Evolutionary conservation across 2,113 vertebrate species (phyloP), one percentile per base, ranked within the genome.

Genomic region (Phasianus colchicus): DNA sequence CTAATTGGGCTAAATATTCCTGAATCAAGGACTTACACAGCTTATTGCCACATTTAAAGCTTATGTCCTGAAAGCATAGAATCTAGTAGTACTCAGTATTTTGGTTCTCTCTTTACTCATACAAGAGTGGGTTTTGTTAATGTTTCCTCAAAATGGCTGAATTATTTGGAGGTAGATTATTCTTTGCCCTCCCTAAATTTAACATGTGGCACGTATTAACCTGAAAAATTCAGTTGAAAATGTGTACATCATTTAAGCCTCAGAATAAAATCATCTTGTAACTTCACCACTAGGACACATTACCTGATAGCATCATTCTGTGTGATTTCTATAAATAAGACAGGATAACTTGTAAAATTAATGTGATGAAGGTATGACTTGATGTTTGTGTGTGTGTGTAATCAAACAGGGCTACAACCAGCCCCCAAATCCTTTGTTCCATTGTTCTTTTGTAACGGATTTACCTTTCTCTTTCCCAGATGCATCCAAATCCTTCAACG

Each of bases 401-500:
- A 43, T 12, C 34, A 58, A 48, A 50, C 30, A n/a, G 11, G 25
- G 11, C 7, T 58, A 18, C 30, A 75, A 48, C 83, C 76, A 64
- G 69, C 42, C 6, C 29, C 67, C 27, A n/a, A 60, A 58, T 88
- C 10, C 9, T 76, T 63, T 77, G 5, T 79, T 95, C 96, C 42
- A 5, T 42, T 91, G n/a, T 66, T 27, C 15, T 65, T 22, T 50
- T 85, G 7, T 86, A 78, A 91, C 55, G 1, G 60, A 64, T 86
- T 82, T 71, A 36, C 55, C 79, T 94, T 65, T 97, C 86, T 90
- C 83, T 96, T 84, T 72, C 96, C 83, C 95, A 99, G 99, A 99
- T 83, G 98, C 98, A 75, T 98, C 98, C 22, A 99, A 99, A 92
- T 93, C 98, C 61, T 99, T 99, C 97, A 98, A 96, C 3, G 97